These are phyloP conservation scores for Paracanthobrama guichenoti DNA, from an alignment of 2,113 vertebrate genomes.

Conservation along the genomic window DNA sequence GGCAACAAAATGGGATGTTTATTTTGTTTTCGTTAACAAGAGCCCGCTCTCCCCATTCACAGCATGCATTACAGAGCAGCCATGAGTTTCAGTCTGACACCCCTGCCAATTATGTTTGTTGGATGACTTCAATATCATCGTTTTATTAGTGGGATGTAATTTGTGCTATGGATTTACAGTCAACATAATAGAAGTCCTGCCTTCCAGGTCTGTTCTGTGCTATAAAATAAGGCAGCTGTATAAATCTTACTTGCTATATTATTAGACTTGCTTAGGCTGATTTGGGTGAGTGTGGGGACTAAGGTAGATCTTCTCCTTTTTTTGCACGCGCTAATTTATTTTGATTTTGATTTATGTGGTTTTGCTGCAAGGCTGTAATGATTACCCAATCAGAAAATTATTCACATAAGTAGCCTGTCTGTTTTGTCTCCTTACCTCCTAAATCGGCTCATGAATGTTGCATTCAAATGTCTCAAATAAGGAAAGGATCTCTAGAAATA, in stretches of 20 bases:
- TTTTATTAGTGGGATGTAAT: slow-evolving; percentile 70
- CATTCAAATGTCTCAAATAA: neutral
- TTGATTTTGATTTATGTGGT: slow-evolving; percentile 8
- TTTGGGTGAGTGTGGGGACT: neutral
- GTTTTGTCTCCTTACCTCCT: slow-evolving; percentile 24
- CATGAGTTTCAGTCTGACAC: slow-evolving; percentile 53
- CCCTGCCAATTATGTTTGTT: slow-evolving; percentile 70
- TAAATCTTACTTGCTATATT: slow-evolving; percentile 38
- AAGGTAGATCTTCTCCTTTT: neutral
- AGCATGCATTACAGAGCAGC: slow-evolving; percentile 46
- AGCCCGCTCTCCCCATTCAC: slow-evolving; percentile 33
- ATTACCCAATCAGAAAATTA: neutral
- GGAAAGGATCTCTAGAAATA: slow-evolving; percentile 43
- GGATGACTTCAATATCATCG: slow-evolving; percentile 73
- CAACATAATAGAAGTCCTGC: slow-evolving; percentile 56
- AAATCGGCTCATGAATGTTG: neutral
- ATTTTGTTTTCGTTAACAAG: slow-evolving; percentile 48
- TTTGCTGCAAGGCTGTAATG: neutral
- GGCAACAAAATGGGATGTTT: slow-evolving; percentile 28
- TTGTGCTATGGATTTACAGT: slow-evolving; percentile 68
- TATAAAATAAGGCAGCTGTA: slow-evolving; percentile 40
- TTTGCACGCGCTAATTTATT: neutral
- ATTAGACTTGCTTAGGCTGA: neutral
- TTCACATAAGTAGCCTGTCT: neutral
- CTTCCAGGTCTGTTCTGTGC: slow-evolving; percentile 57